Evolutionary conservation across 2,888 invertebrate species (phyloP).

Genomic region (Tholera decimalis): DNA sequence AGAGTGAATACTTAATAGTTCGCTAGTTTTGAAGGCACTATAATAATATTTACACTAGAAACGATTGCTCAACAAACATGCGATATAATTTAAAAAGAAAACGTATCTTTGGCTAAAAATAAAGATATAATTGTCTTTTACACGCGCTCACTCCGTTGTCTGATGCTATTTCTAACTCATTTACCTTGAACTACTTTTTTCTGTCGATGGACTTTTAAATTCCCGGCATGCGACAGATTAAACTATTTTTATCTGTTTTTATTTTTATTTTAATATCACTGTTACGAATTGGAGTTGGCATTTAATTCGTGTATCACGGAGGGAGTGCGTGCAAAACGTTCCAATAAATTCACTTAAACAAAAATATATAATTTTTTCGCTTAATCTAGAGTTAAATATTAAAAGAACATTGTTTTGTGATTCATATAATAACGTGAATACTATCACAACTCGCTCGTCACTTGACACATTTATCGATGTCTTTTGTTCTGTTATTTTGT

Average conservation of each 20-base stretch:
- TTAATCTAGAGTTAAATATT: conserved; percentile 61
- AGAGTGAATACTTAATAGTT: conserved; percentile 69
- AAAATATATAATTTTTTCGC: conserved; percentile 61
- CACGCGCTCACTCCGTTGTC: conserved; percentile 32
- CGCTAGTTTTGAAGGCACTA: conserved; percentile 72
- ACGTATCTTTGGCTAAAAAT: conserved; percentile 61
- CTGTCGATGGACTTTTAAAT: not conserved
- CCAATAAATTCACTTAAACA: conserved; percentile 57
- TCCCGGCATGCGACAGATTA: conserved; percentile 1
- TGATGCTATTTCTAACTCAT: conserved; percentile 27
- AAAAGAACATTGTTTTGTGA: conserved; percentile 51
- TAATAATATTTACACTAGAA: conserved; percentile 71
- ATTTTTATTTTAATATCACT: not conserved
- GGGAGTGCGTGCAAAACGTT: conserved; percentile 43
- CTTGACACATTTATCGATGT: conserved; percentile 50
- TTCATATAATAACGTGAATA: conserved; percentile 53
- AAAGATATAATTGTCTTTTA: conserved; percentile 44
- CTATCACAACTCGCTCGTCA: conserved; percentile 54
- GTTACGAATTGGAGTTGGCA: not conserved
- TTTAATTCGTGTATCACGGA: not conserved
- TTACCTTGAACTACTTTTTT: conserved; percentile 40
- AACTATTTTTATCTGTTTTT: not conserved
- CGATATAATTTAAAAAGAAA: conserved; percentile 63
- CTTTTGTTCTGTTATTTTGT: conserved; percentile 65
- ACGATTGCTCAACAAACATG: conserved; percentile 67